phyloP scores from a whole-genome alignment of 2,113 vertebrate genomes.

The Hypocryptadius cinnamomeus region DNA sequence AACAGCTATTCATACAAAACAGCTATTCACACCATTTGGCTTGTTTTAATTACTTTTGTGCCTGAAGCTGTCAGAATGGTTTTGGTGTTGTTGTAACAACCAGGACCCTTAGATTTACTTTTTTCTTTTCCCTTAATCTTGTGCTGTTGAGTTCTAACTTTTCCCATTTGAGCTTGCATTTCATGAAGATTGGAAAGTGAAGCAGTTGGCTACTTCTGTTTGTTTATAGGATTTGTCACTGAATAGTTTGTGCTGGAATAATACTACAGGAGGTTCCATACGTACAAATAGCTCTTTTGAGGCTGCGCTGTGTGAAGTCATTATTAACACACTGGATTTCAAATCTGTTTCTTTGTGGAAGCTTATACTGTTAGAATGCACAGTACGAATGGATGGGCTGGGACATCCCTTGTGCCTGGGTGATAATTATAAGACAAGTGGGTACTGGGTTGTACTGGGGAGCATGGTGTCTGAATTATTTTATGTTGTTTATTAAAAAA shows the following conservation, averaged over 20 bases:
- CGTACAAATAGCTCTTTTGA: background rate
- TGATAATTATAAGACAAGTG: background rate
- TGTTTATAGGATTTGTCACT: background rate
- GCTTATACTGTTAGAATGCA: background rate
- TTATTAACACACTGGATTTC: background rate
- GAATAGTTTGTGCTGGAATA: background rate
- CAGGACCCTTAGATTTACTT: background rate
- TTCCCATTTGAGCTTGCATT: background rate
- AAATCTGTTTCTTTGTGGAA: background rate
- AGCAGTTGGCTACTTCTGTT: background rate
- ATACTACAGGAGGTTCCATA: background rate
- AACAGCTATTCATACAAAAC: background rate
- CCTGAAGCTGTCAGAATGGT: background rate
- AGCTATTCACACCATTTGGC: background rate
- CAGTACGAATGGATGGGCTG: background rate
- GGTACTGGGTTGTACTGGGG: background rate
- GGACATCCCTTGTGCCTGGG: background rate
- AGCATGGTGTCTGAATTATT: background rate
- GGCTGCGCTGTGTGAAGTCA: background rate
- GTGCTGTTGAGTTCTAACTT: background rate
- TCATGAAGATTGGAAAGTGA: background rate
- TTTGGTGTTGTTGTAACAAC: slow-evolving; percentile 11
- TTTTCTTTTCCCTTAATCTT: background rate
- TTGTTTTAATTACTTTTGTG: slow-evolving; percentile 39
- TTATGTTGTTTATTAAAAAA: background rate